Percentiles rank a stretch among this genome's conserved stretches.
These are phyloP conservation scores for Ptilodon capucinus DNA, from an alignment of 2,888 invertebrate genomes.

Conservation along the genomic window DNA sequence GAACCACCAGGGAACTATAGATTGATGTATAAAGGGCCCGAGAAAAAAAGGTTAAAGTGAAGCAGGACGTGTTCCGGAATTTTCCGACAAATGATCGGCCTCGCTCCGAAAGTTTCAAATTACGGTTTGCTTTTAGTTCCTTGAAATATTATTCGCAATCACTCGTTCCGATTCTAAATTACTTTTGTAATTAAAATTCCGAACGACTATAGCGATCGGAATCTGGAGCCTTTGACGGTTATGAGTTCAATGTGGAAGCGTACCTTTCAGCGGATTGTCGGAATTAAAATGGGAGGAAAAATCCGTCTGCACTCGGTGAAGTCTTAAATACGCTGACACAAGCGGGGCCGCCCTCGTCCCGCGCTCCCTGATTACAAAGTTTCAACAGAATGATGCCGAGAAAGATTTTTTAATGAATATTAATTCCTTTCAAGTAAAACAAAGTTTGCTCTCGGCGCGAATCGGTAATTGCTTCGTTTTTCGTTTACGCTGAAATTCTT, in stretches of 20 bases:
- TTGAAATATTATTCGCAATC: conserved; percentile 51
- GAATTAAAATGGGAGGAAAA: conserved; percentile 59
- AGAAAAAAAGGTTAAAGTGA: conserved; percentile 44
- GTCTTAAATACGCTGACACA: conserved; percentile 69
- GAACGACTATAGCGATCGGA: conserved; percentile 13
- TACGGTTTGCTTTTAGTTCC: conserved; percentile 46
- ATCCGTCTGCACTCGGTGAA: conserved; percentile 65
- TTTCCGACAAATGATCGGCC: conserved; percentile 56
- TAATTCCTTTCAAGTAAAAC: conserved; percentile 76
- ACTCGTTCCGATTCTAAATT: conserved; percentile 42
- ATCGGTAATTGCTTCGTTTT: conserved; percentile 75
- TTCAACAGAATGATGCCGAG: conserved; percentile 72
- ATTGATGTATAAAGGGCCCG: conserved; percentile 23
- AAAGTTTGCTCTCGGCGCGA: conserved; percentile 72
- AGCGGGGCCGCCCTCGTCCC: conserved; percentile 32
- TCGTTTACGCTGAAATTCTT: conserved; percentile 58
- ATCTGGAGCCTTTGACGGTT: conserved; percentile 32
- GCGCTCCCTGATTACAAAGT: conserved; percentile 77
- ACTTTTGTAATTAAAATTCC: conserved; percentile 49
- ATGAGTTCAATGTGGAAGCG: conserved; percentile 28
- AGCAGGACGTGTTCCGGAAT: conserved; percentile 49
- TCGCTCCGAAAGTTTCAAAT: conserved; percentile 54
- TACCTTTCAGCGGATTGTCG: conserved; percentile 44
- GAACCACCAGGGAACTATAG: conserved; percentile 12
- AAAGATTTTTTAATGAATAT: conserved; percentile 81